Percentiles rank a stretch among this genome's conserved stretches.
These are phyloP conservation scores for Eptatretus atami DNA, from an alignment of 2,797 vertebrate species.

Conservation along the genomic window DNA sequence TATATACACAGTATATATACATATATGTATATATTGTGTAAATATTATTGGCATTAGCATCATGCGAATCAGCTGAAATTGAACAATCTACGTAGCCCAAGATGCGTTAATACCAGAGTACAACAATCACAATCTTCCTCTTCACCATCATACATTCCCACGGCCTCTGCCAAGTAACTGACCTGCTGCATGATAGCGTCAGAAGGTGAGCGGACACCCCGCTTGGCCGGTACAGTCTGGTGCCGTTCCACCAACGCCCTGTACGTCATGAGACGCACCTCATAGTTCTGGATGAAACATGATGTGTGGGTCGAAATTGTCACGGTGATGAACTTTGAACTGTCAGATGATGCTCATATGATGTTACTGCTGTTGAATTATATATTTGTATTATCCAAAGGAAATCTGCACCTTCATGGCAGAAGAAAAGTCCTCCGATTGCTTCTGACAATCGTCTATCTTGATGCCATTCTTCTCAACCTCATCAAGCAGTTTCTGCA, in stretches of 20 bases:
- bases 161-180: neutral
- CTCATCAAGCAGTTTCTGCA: neutral
- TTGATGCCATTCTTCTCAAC: conserved; percentile 1
- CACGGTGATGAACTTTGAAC: too few relatives aligned
- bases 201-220: neutral
- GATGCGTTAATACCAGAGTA: too few relatives aligned
- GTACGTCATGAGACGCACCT: conserved; percentile 6
- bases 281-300: neutral
- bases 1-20: too few relatives aligned
- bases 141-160: too few relatives aligned
- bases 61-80: too few relatives aligned
- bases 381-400: too few relatives aligned
- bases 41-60: too few relatives aligned
- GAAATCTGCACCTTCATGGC: neutral
- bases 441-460: conserved; percentile 1
- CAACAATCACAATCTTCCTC: too few relatives aligned
- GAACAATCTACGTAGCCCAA: too few relatives aligned
- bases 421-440: conserved; percentile 2
- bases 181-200: neutral
- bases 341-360: too few relatives aligned
- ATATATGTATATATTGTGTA: too few relatives aligned
- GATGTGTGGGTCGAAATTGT: neutral
- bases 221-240: neutral
- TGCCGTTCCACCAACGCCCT: neutral
- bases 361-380: too few relatives aligned